Percentiles rank a stretch among this genome's conserved stretches.
These are phyloP conservation scores for Leptopilina myrica DNA, from an alignment of 2,888 invertebrate genomes.

Conservation along the genomic window DNA sequence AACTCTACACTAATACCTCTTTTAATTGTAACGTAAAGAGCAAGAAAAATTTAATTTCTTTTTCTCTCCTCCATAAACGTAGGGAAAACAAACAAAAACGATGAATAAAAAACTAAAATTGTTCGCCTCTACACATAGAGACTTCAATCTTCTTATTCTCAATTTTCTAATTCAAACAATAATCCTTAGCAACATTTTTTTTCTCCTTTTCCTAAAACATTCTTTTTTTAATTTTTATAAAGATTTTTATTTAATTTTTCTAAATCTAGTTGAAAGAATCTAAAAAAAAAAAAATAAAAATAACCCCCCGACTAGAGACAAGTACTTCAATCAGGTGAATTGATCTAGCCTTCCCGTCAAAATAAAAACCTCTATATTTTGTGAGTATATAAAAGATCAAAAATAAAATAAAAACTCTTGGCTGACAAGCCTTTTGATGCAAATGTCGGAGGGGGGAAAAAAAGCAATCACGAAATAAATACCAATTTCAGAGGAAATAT, in stretches of 20 bases:
- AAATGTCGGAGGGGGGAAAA: background rate
- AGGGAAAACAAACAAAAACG: background rate
- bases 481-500: constrained; percentile 27
- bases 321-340: background rate
- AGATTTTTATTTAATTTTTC: too few relatives aligned
- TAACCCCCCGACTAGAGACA: background rate
- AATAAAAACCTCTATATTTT: constrained; percentile 2
- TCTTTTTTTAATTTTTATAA: too few relatives aligned
- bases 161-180: too few relatives aligned
- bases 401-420: constrained; percentile 1
- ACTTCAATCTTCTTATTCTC: too few relatives aligned
- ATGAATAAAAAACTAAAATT: too few relatives aligned
- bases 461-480: constrained; percentile 13
- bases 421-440: constrained; percentile 31
- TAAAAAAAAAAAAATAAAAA: too few relatives aligned
- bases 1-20: background rate
- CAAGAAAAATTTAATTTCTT: background rate
- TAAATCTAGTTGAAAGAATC: too few relatives aligned
- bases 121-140: too few relatives aligned
- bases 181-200: too few relatives aligned
- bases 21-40: background rate
- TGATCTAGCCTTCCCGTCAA: background rate
- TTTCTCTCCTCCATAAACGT: background rate
- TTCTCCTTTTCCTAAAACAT: too few relatives aligned
- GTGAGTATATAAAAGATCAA: background rate